These are phyloP conservation scores for Onychomys arenicola DNA, from an alignment of 2,797 vertebrate genomes.

Conservation along the genomic window DNA sequence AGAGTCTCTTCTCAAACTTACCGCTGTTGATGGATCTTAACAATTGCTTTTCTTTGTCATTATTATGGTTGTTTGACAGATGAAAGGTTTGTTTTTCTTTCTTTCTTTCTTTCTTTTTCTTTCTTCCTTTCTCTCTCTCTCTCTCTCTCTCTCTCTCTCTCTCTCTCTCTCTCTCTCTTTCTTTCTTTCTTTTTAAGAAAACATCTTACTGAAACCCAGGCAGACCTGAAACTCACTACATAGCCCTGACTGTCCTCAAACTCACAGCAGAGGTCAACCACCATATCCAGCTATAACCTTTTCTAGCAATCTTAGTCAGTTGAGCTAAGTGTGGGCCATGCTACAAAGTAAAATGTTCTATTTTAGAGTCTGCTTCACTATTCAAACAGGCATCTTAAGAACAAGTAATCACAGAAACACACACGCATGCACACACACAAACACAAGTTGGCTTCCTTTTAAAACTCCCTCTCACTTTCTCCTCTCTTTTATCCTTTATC, in stretches of 20 bases:
- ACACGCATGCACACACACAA: neutral
- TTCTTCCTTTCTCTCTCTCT: no score
- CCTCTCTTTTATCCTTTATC: neutral
- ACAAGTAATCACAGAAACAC: neutral
- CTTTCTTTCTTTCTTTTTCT: no score
- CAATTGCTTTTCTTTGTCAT: neutral
- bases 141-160: no score
- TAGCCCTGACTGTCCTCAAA: neutral
- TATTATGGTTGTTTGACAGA: neutral
- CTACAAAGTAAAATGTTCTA: neutral
- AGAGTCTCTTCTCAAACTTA: neutral
- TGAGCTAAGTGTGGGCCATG: neutral
- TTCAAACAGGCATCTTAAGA: neutral
- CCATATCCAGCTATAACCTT: conserved; percentile 1
- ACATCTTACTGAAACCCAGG: neutral
- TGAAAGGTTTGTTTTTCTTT: no score
- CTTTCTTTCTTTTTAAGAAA: neutral
- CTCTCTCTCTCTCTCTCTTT: no score
- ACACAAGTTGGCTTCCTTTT: neutral
- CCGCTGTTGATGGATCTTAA: neutral
- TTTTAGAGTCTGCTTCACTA: neutral
- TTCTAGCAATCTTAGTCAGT: conserved; percentile 40
- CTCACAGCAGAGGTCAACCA: neutral
- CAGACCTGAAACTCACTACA: neutral
- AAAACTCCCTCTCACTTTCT: conserved; percentile 4